Conservation (phyloP, 2,888 invertebrate species). For the Scaptomyza polygonia region DNA sequence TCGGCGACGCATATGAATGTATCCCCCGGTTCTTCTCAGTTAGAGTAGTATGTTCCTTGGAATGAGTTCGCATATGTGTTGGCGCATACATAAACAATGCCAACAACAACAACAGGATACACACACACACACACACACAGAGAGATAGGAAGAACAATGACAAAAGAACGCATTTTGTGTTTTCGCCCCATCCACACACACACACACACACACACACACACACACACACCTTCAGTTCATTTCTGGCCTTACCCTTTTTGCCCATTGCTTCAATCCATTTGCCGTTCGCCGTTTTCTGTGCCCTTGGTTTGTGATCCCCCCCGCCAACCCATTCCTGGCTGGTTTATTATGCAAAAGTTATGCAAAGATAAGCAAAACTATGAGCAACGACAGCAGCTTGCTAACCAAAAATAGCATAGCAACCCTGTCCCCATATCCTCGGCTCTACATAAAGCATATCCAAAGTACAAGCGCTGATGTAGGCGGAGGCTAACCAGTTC, state of each 20-base stretch:
- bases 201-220: no score
- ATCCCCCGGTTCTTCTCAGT: slow-evolving; percentile 49
- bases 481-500: slow-evolving; percentile 23
- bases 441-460: slow-evolving; percentile 47
- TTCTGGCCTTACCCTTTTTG: not conserved
- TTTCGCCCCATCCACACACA: no score
- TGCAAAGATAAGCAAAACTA: slow-evolving; percentile 81
- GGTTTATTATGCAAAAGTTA: slow-evolving; percentile 82
- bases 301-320: slow-evolving; percentile 38
- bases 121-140: slow-evolving; percentile 38
- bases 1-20: slow-evolving; percentile 78
- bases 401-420: slow-evolving; percentile 59
- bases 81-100: slow-evolving; percentile 77
- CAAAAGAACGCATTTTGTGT: slow-evolving; percentile 74
- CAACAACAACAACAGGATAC: slow-evolving; percentile 61
- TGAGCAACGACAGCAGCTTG: slow-evolving; percentile 74
- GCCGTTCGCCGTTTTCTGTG: slow-evolving; percentile 19
- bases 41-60: slow-evolving; percentile 37
- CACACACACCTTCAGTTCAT: no score
- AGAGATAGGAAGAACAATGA: slow-evolving; percentile 64
- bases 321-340: slow-evolving; percentile 62
- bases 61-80: slow-evolving; percentile 71
- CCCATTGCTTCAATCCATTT: not conserved
- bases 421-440: slow-evolving; percentile 43
- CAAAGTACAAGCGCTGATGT: slow-evolving; percentile 50